Evolutionary conservation across 2,888 invertebrate genomes (phyloP).

Genomic region (Mylabris sibirica): DNA sequence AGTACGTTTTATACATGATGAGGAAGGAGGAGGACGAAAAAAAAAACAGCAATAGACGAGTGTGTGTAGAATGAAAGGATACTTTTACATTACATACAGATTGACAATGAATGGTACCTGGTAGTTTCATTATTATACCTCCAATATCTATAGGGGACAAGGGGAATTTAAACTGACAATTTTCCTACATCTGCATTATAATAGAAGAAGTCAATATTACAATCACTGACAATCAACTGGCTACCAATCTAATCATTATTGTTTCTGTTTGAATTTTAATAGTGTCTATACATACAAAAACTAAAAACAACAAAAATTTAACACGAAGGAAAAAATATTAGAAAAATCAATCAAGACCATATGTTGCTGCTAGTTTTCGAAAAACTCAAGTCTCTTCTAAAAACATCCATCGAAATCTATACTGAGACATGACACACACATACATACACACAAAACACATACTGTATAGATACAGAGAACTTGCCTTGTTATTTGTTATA

Average conservation of each 20-base stretch:
- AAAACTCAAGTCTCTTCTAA: neutral
- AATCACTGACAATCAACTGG: neutral
- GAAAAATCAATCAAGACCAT: slow-evolving; percentile 9
- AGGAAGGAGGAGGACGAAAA: neutral
- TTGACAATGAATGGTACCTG: slow-evolving; percentile 34
- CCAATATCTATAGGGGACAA: slow-evolving; percentile 44
- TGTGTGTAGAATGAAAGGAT: slow-evolving; percentile 43
- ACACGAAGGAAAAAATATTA: neutral
- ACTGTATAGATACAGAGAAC: neutral
- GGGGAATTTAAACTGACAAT: slow-evolving; percentile 45
- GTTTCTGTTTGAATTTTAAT: neutral
- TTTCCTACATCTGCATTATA: slow-evolving; percentile 52
- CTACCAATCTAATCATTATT: neutral
- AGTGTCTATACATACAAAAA: neutral
- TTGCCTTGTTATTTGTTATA: slow-evolving; percentile 3
- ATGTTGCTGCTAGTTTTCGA: slow-evolving; percentile 1
- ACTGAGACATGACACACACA: neutral
- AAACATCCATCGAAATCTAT: slow-evolving; percentile 2
- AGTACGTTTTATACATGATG: neutral
- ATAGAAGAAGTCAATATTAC: slow-evolving; percentile 38
- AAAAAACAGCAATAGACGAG: slow-evolving; percentile 47
- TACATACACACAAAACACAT: neutral
- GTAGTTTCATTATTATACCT: slow-evolving; percentile 29
- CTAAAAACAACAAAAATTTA: neutral
- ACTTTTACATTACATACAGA: slow-evolving; percentile 20